Evolutionary conservation across 1,140 invertebrate genomes (phyloP).

Genomic region (Drosophila auraria): DNA sequence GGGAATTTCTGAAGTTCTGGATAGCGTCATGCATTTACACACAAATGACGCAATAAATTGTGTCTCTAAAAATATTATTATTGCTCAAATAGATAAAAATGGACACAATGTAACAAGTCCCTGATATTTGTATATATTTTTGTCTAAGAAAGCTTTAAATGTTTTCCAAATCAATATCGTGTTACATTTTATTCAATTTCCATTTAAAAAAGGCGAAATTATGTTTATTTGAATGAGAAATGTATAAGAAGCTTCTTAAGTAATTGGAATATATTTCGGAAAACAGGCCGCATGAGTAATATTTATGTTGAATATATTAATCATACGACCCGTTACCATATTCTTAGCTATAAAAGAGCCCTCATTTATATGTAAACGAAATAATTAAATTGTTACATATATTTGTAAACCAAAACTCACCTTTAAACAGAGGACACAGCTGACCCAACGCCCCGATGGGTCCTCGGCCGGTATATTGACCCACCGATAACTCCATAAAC

Average conservation of each 20-base stretch:
- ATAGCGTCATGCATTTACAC: conserved; percentile 35
- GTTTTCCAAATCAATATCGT: too few relatives aligned
- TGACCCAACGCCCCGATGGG: conserved; percentile 93
- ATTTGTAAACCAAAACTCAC: conserved; percentile 85
- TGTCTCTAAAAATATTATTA: background rate
- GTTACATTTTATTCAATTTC: too few relatives aligned
- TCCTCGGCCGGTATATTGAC: conserved; percentile 92
- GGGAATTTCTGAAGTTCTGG: conserved; percentile 26
- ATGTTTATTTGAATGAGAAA: background rate
- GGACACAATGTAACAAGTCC: background rate
- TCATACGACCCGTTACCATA: conserved; percentile 29
- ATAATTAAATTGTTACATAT: too few relatives aligned
- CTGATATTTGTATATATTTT: background rate
- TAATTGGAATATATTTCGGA: background rate
- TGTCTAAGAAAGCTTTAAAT: background rate
- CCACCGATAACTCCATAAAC: conserved; percentile 94
- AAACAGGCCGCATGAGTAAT: background rate
- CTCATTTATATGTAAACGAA: too few relatives aligned
- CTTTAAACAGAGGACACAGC: conserved; percentile 94
- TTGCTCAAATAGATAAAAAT: background rate
- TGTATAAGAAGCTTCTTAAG: background rate
- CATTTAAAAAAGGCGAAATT: too few relatives aligned
- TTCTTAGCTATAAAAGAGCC: background rate
- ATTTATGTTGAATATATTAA: background rate
- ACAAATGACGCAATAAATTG: conserved; percentile 51